Base-by-base conservation (phyloP, 2,888 invertebrate species). In the Pollenia amentaria region DNA sequence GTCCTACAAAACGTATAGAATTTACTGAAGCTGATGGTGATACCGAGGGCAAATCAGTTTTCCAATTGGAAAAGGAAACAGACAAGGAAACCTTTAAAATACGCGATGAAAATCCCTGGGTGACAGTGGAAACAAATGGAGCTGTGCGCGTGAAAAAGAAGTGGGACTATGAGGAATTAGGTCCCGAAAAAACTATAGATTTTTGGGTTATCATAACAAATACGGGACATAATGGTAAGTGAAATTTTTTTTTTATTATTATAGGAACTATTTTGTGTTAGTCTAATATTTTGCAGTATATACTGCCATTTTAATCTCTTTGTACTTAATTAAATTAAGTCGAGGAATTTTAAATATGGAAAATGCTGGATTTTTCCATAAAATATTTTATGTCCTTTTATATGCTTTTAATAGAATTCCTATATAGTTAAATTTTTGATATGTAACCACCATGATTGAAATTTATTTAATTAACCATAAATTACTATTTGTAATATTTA, bases 131-230 rank as follows among this genome's bases (percentile, higher is more conserved):
- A 93, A 96, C 97, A 64, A 97, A 97, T 94, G 98, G 98, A 90
- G 97, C 97, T 80, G 98, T 98, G 91, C 96, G 97, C 91, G 98
- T 98, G 88, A 98, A 97, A 94, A 97, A 98, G 95, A 98, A 98
- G 95, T 98, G 98, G 98, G 98, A 98, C 95, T 98, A 97, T 93
- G 98, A 98, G 92, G 98, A 98, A 92, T 94, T 98, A 67, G 98
- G 98, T 40, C 97, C 97, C 2, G 98, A 98, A 94, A 98, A 98
- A 93, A 98, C 97, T 14, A 98, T 98, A 91, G 98, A 98, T 94
- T 98, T 98, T 93, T 98, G 98, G 98, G 98, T 98, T 76, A 97
- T 97, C 78, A 98, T 98, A 90, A 97, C 97, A 82, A 98, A 98
- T 93, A 95, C 97, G 88, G 97, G 97, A 94, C 96, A 96, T 93